Percentiles rank a stretch among this genome's conserved stretches.
These are phyloP conservation scores for Rhadinocentrus ornatus DNA, from an alignment of 2,797 vertebrate genomes.

Conservation along the genomic window DNA sequence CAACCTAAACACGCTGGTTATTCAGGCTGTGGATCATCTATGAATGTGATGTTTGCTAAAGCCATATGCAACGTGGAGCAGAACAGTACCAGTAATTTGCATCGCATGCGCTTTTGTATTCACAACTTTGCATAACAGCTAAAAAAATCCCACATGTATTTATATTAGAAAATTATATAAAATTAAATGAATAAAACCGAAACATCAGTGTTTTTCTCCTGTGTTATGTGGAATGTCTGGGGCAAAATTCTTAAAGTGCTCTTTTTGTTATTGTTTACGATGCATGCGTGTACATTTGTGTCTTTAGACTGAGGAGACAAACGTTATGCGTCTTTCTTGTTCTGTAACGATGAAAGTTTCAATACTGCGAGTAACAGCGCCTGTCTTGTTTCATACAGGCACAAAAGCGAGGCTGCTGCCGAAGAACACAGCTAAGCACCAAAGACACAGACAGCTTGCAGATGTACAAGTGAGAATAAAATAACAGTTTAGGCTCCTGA, in stretches of 20 bases:
- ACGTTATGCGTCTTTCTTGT: neutral
- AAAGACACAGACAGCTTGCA: conserved; percentile 53
- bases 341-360: conserved; percentile 51
- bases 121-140: conserved; percentile 45
- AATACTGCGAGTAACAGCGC: conserved; percentile 45
- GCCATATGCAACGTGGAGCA: conserved; percentile 18
- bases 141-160: neutral
- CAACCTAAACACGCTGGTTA: neutral
- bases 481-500: conserved; percentile 26
- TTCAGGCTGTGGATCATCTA: neutral
- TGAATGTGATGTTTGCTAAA: neutral
- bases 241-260: neutral
- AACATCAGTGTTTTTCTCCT: conserved; percentile 6
- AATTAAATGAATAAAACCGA: conserved; percentile 5
- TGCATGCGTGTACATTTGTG: neutral
- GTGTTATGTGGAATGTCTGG: neutral
- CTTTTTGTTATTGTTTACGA: conserved; percentile 3
- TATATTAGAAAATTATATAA: neutral
- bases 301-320: neutral
- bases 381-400: conserved; percentile 73
- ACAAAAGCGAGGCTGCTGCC: conserved; percentile 65
- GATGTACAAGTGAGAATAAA: conserved; percentile 59
- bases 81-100: conserved; percentile 14
- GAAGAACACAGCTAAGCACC: conserved; percentile 57
- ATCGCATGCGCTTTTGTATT: conserved; percentile 28